phyloP scores from a whole-genome alignment of 2,888 invertebrate genomes.

The Nemotelus pantherinus region DNA sequence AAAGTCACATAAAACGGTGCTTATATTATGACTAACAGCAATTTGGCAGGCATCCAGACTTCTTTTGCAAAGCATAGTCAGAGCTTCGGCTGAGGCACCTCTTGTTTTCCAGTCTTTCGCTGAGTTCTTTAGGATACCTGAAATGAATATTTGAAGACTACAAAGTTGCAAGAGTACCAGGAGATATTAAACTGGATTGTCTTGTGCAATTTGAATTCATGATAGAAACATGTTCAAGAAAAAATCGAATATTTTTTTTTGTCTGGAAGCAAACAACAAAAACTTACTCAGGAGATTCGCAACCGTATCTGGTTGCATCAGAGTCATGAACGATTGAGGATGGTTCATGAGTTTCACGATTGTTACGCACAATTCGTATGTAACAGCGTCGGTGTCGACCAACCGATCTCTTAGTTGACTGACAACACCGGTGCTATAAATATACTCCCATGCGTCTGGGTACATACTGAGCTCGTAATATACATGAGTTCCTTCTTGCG shows the following conservation, averaged over 20 bases:
- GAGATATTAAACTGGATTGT: no score
- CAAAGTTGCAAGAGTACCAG: no score
- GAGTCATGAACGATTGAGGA: slow-evolving; percentile 46
- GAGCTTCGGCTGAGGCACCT: slow-evolving; percentile 39
- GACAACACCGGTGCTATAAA: slow-evolving; percentile 18
- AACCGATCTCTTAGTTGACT: slow-evolving; percentile 14
- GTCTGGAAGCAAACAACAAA: background rate
- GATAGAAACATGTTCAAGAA: background rate
- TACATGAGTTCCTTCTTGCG: slow-evolving; percentile 21
- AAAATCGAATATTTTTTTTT: background rate
- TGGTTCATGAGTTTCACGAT: slow-evolving; percentile 56
- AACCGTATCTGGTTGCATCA: slow-evolving; percentile 38
- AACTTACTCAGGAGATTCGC: slow-evolving; percentile 38
- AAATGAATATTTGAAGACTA: background rate
- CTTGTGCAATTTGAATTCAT: no score
- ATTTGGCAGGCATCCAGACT: slow-evolving; percentile 35
- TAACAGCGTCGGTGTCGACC: background rate
- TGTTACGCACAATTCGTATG: slow-evolving; percentile 55
- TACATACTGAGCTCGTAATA: slow-evolving; percentile 28
- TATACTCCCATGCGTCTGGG: slow-evolving; percentile 21
- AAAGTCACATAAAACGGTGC: background rate
- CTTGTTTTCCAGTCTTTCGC: slow-evolving; percentile 41
- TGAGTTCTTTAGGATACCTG: slow-evolving; percentile 19
- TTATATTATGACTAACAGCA: slow-evolving; percentile 27
- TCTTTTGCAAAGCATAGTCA: slow-evolving; percentile 36